phyloP scores from a whole-genome alignment of 2,113 vertebrate species.

The Pterocles orientalis region DNA sequence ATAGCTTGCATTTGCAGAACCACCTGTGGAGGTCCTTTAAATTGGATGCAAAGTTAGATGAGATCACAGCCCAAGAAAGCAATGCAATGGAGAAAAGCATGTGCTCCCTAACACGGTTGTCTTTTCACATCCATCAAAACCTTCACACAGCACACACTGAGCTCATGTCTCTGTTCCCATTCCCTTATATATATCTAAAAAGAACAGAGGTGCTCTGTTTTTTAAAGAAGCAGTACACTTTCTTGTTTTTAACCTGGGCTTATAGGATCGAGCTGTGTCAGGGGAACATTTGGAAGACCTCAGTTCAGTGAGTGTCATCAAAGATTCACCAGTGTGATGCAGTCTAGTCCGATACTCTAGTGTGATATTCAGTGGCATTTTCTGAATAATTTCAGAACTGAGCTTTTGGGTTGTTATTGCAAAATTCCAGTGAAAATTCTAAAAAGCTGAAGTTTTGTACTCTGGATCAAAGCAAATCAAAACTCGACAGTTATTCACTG shows the following conservation, averaged over 20 bases:
- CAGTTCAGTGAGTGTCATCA: neutral
- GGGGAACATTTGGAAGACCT: neutral
- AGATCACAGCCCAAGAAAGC: neutral
- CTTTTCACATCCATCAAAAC: neutral
- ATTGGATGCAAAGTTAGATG: neutral
- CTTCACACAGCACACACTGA: neutral
- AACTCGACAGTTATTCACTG: neutral
- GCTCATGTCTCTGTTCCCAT: neutral
- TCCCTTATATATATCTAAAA: neutral
- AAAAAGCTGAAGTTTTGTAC: neutral
- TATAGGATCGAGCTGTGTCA: neutral
- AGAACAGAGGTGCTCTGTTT: neutral
- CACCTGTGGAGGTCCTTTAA: neutral
- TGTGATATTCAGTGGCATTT: neutral
- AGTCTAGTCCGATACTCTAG: neutral
- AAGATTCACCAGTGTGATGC: neutral
- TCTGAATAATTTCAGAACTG: neutral
- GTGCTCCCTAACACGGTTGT: neutral
- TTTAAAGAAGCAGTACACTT: neutral
- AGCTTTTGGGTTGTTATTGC: neutral
- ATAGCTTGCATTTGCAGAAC: neutral
- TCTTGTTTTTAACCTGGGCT: neutral
- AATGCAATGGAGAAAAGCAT: neutral
- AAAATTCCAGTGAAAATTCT: neutral
- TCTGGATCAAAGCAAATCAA: neutral